Evolutionary conservation across 2,797 vertebrate species (phyloP), one percentile per base, ranked within the genome.

Genomic region (Cyprinella venusta): DNA sequence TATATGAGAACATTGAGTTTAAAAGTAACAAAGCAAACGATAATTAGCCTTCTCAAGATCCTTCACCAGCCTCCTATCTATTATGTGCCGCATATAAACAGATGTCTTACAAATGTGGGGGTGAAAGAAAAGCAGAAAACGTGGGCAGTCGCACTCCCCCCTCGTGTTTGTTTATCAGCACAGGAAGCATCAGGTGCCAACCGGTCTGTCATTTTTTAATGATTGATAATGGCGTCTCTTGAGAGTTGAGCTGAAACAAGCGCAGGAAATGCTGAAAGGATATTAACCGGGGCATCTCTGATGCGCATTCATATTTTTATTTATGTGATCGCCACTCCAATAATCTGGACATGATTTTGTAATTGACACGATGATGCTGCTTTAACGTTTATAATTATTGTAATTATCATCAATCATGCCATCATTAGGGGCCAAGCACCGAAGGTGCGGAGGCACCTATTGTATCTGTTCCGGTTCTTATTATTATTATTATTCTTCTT

Each of bases 211-310:
- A 90, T 92, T 93, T 93, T 90, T 94, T 92, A 92, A 94, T 93
- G 92, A 93, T 93, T 94, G 90, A 93, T 92, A 93, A 93, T 89
- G 86, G 90, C 86, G 84, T 90, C 93, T 87, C 77, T 69, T 45
- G 92, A 93, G 92, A 91, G 78, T 86, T 63, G 81, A 85, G 81
- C 86, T 4, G 79, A 88, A 90, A 90, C 91, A 90, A 89, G 86
- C 90, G 86, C 90, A 86, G 88, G 87, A 92, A 92, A 92, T 91
- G 90, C 87, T 89, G 90, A 88, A 90, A 84, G 74, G 89, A 90
- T 90, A 90, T 89, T 91, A 88, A 87, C 90, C 91, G 84, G 91
- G 89, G 89, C 54, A 78, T 70, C 26, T 64, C 76, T 42, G 79
- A 54, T 26, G 26, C 9, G 64, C 65, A 70, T 84, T 72, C 16